phyloP scores from a whole-genome alignment of 92 coral and sea anemone species.

The Galaxea fascicularis region DNA sequence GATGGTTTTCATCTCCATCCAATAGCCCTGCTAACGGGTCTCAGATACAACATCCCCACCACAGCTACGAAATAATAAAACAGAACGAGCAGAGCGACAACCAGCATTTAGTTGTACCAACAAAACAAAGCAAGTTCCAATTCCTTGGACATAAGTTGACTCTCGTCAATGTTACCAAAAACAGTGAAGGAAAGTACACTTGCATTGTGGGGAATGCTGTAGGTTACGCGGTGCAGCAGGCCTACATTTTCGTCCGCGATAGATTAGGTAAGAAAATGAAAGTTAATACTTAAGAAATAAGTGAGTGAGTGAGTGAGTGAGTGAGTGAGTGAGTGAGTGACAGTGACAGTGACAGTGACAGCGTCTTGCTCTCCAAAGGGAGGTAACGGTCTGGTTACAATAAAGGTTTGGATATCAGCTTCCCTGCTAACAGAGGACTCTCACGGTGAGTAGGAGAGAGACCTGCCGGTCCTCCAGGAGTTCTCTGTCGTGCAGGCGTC shows the following conservation, averaged over 20 bases:
- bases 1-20: slow-evolving; percentile 50
- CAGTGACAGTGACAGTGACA: no score
- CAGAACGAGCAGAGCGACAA: slow-evolving; percentile 44
- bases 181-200: slow-evolving; percentile 81
- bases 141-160: slow-evolving; percentile 85
- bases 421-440: no score
- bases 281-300: neutral
- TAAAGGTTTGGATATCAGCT: no score
- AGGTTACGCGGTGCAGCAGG: slow-evolving; percentile 70
- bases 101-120: slow-evolving; percentile 38
- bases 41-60: neutral
- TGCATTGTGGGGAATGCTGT: slow-evolving; percentile 95
- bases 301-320: neutral
- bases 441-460: no score
- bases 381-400: no score
- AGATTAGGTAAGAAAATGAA: slow-evolving; percentile 37
- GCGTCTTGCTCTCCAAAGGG: no score
- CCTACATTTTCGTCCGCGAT: slow-evolving; percentile 56
- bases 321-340: neutral
- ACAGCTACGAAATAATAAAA: slow-evolving; percentile 66
- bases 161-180: slow-evolving; percentile 76
- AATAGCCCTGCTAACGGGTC: slow-evolving; percentile 62
- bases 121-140: slow-evolving; percentile 42
- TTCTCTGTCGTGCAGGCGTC: no score
- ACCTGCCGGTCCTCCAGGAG: no score